phyloP scores from a whole-genome alignment of 2,797 vertebrate species.

The Myotis vivesi region DNA sequence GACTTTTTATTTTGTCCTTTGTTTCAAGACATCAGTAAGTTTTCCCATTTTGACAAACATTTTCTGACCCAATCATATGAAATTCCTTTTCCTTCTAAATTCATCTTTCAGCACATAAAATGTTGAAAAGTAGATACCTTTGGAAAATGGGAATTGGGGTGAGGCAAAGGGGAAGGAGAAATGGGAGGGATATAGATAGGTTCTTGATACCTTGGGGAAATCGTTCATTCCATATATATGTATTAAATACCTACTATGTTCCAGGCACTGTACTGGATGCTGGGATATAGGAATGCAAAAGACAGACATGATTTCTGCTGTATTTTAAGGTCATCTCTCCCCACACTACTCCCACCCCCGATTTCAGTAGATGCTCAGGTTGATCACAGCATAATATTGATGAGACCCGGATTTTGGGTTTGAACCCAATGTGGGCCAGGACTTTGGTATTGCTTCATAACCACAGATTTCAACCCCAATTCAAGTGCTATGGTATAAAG shows the following conservation, averaged over 20 bases:
- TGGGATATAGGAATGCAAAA: neutral
- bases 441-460: neutral
- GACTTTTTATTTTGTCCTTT: neutral
- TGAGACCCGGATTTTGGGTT: neutral
- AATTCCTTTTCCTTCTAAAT: constrained; percentile 18
- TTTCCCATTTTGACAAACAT: constrained; percentile 14
- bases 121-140: neutral
- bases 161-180: neutral
- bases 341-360: neutral
- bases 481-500: neutral
- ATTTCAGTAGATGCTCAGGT: neutral
- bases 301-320: neutral
- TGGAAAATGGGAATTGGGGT: neutral
- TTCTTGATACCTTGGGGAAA: neutral
- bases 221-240: neutral
- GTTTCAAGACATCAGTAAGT: constrained; percentile 25
- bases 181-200: neutral
- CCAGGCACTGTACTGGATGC: neutral
- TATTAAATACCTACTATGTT: neutral
- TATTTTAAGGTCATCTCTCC: neutral
- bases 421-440: neutral
- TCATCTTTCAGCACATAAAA: neutral
- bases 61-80: neutral
- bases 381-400: neutral
- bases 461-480: neutral